Evolutionary conservation across 92 coral and sea anemone species (phyloP).

Genomic region (Anthopleura xanthogrammica): DNA sequence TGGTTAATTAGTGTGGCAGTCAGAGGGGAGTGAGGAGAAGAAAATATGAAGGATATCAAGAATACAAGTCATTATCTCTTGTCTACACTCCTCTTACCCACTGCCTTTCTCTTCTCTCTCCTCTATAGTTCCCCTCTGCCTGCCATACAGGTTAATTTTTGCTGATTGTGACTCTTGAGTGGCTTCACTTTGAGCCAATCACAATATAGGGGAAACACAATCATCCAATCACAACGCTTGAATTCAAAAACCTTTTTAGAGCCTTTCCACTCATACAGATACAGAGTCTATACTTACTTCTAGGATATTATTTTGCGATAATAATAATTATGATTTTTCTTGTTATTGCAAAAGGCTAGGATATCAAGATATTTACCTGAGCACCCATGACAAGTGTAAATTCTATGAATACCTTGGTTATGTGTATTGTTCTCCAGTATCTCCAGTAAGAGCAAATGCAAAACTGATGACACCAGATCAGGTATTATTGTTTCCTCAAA

Average conservation of each 20-base stretch:
- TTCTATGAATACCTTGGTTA: slow-evolving; percentile 93
- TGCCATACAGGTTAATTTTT: too few relatives aligned
- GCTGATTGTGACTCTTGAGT: not conserved
- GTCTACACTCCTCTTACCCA: too few relatives aligned
- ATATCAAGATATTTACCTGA: slow-evolving; percentile 55
- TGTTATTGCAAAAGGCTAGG: slow-evolving; percentile 58
- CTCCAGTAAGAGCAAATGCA: slow-evolving; percentile 71
- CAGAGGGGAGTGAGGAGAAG: too few relatives aligned
- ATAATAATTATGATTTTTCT: not conserved
- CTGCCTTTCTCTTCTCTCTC: too few relatives aligned
- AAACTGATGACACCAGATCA: slow-evolving; percentile 57
- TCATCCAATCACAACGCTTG: too few relatives aligned
- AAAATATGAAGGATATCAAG: too few relatives aligned
- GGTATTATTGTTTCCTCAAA: slow-evolving; percentile 26
- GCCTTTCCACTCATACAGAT: too few relatives aligned
- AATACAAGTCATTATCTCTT: too few relatives aligned
- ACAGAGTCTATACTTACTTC: not conserved
- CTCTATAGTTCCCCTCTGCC: too few relatives aligned
- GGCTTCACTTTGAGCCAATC: not conserved
- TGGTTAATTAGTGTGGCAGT: too few relatives aligned
- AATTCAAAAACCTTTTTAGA: too few relatives aligned
- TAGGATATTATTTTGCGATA: not conserved
- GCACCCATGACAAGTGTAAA: slow-evolving; percentile 76
- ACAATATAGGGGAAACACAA: too few relatives aligned
- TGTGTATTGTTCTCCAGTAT: slow-evolving; percentile 61